Evolutionary conservation across 2,113 vertebrate species (phyloP).

Genomic region (Lagenorhynchus albirostris): DNA sequence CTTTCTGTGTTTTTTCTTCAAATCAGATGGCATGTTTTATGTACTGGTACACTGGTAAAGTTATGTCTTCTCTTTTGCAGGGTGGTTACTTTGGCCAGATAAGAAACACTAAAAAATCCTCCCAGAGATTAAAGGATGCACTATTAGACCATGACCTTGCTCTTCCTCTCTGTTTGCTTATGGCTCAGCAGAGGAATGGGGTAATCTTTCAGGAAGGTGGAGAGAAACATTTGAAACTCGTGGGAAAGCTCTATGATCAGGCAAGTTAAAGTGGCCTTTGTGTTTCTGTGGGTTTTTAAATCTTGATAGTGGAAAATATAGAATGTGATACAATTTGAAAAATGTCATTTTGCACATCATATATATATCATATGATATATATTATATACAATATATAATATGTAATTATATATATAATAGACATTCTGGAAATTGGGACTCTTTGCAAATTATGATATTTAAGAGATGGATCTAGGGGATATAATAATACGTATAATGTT

Average conservation of each 20-base stretch:
- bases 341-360: background rate
- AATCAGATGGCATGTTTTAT: background rate
- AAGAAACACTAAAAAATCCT: slow-evolving; percentile 98
- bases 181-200: slow-evolving; percentile 96
- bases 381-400: background rate
- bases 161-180: slow-evolving; percentile 95
- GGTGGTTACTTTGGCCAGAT: slow-evolving; percentile 99
- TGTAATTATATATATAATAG: background rate
- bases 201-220: slow-evolving; percentile 98
- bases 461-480: background rate
- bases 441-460: background rate
- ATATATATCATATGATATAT: background rate
- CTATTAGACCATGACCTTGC: slow-evolving; percentile 96
- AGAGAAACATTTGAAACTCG: slow-evolving; percentile 97
- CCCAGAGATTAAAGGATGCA: slow-evolving; percentile 95
- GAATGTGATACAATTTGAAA: slow-evolving; percentile 36
- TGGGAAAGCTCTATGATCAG: slow-evolving; percentile 99
- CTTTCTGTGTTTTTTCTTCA: slow-evolving; percentile 4
- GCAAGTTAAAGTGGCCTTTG: slow-evolving; percentile 78
- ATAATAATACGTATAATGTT: background rate
- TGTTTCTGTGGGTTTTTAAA: slow-evolving; percentile 12
- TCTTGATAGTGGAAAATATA: slow-evolving; percentile 15
- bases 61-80: slow-evolving; percentile 77
- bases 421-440: slow-evolving; percentile 11
- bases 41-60: background rate